These are phyloP conservation scores for Tetragnatha versicolor DNA, from an alignment of 1,140 invertebrate species.

Conservation along the genomic window DNA sequence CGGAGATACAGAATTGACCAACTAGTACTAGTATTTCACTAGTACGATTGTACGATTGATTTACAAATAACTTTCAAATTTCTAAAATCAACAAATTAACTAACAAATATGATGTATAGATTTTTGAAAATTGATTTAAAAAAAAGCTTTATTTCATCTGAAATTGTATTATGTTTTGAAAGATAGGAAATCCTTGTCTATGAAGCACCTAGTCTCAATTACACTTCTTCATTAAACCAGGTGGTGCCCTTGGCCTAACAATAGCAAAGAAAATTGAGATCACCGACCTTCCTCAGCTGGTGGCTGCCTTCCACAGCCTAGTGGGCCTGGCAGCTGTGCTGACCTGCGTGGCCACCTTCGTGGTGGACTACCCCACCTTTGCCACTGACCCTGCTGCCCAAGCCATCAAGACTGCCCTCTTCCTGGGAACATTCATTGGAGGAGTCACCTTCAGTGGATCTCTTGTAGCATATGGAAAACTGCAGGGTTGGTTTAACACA, in stretches of 20 bases:
- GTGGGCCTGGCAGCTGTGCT: conserved; percentile 87
- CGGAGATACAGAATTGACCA: too few species aligned
- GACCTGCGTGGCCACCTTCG: conserved; percentile 84
- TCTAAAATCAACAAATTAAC: too few species aligned
- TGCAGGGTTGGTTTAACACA: conserved; percentile 72
- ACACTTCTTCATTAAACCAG: conserved; percentile 7
- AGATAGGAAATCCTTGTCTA: too few species aligned
- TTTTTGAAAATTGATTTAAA: too few species aligned
- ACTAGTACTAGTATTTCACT: too few species aligned
- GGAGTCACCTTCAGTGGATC: conserved; percentile 90
- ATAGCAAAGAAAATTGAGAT: conserved; percentile 87
- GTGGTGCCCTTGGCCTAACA: conserved; percentile 72
- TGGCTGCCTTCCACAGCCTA: conserved; percentile 88
- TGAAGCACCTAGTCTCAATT: too few species aligned
- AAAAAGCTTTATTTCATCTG: too few species aligned
- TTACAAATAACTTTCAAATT: too few species aligned
- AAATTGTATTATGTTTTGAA: too few species aligned
- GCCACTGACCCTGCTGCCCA: conserved; percentile 82
- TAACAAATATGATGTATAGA: too few species aligned
- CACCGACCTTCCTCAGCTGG: conserved; percentile 87
- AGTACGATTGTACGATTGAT: too few species aligned
- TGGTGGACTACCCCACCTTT: conserved; percentile 83
- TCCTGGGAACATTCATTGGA: conserved; percentile 89
- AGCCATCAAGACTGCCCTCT: conserved; percentile 86
- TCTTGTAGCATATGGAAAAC: conserved; percentile 88